These are phyloP conservation scores for Callyntrura sp. DNA, from an alignment of 2,888 invertebrate species.

Conservation along the genomic window DNA sequence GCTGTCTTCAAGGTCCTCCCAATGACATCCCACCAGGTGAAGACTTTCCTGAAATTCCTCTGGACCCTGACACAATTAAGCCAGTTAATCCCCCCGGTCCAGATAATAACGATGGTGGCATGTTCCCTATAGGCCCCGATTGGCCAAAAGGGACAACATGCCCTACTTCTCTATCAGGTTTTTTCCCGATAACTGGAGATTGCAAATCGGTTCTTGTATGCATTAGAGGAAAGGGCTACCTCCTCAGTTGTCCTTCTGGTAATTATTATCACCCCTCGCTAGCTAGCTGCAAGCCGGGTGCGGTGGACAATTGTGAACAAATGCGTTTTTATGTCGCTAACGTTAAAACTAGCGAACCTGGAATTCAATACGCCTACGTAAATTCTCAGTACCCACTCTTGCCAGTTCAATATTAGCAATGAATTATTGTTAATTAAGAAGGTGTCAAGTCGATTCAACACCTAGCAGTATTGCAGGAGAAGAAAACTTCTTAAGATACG, in stretches of 20 bases:
- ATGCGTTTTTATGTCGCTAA: neutral
- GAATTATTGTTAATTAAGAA: no score
- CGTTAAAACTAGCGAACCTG: neutral
- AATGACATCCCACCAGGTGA: constrained; percentile 55
- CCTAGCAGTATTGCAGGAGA: no score
- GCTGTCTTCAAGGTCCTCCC: constrained; percentile 51
- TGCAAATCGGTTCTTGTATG: constrained; percentile 57
- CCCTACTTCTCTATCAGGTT: constrained; percentile 31
- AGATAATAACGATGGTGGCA: neutral
- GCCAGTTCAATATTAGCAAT: no score
- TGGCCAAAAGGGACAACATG: constrained; percentile 40
- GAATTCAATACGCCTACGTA: constrained; percentile 19
- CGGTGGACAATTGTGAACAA: constrained; percentile 54
- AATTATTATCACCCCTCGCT: constrained; percentile 40
- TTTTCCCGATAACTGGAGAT: constrained; percentile 54
- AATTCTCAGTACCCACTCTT: neutral
- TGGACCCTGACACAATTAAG: constrained; percentile 52
- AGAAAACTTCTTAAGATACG: no score
- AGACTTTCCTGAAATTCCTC: constrained; percentile 55
- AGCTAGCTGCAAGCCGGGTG: constrained; percentile 49
- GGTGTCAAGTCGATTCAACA: no score
- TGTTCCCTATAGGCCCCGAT: constrained; percentile 59
- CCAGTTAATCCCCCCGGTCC: constrained; percentile 51
- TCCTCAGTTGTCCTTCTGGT: constrained; percentile 32
- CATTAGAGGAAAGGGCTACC: constrained; percentile 46